A percentile compares a stretch with the other conserved stretches of the same genome.
phyloP scores from a whole-genome alignment of 2,113 vertebrate species.

The Tragulus kanchil region DNA sequence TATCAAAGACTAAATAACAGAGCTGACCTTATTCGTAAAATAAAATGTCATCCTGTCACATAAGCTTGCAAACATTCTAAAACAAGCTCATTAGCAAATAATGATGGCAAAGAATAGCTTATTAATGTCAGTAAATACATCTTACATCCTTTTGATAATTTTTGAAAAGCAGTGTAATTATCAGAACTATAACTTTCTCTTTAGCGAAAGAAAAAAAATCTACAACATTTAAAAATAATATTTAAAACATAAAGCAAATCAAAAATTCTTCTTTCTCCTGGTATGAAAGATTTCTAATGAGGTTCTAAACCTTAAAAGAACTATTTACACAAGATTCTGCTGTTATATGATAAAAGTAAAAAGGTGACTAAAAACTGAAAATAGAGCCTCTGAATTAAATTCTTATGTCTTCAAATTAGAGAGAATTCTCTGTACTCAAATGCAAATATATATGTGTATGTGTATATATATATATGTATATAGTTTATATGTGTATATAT shows the following conservation, averaged over 20 bases:
- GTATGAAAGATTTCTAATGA: constrained; percentile 64
- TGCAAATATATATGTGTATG: neutral
- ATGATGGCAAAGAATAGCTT: constrained; percentile 71
- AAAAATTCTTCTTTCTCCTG: neutral
- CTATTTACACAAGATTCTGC: constrained; percentile 38
- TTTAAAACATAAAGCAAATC: constrained; percentile 63
- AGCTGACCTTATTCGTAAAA: constrained; percentile 70
- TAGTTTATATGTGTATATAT: neutral
- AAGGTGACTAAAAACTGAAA: neutral
- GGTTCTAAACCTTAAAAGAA: constrained; percentile 50
- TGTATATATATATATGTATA: too few species aligned
- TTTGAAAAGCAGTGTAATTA: constrained; percentile 63
- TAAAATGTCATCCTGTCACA: constrained; percentile 74
- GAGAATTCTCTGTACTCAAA: neutral
- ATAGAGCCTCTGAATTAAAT: neutral
- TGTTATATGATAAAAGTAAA: neutral
- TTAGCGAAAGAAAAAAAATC: neutral
- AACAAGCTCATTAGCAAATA: constrained; percentile 81
- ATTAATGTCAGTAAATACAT: constrained; percentile 72
- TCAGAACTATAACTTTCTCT: constrained; percentile 39
- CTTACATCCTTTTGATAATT: constrained; percentile 66
- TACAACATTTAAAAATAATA: constrained; percentile 40
- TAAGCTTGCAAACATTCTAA: constrained; percentile 71
- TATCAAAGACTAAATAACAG: constrained; percentile 61
- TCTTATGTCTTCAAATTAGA: neutral